Evolutionary conservation across 2,797 vertebrate genomes (phyloP).

Genomic region (Diplodus puntazzo): DNA sequence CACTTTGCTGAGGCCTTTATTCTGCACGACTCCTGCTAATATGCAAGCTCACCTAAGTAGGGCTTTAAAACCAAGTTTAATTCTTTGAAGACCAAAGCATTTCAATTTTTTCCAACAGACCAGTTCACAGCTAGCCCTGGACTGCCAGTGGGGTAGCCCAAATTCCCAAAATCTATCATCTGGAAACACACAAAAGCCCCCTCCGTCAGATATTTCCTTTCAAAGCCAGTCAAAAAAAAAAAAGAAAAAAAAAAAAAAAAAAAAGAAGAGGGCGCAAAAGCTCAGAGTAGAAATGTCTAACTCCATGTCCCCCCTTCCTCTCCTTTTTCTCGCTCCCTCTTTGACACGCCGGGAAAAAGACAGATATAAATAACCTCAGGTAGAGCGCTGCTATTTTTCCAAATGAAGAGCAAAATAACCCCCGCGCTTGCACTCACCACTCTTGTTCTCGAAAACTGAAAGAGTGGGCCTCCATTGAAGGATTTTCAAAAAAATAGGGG

Average conservation of each 20-base stretch:
- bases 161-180: slow-evolving; percentile 99
- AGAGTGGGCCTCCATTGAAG: slow-evolving; percentile 95
- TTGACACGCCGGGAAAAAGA: slow-evolving; percentile 78
- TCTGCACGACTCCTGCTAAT: slow-evolving; percentile 90
- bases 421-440: slow-evolving; percentile 84
- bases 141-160: slow-evolving; percentile 98
- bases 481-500: slow-evolving; percentile 90
- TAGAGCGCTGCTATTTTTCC: slow-evolving; percentile 86
- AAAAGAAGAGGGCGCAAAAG: slow-evolving; percentile 54
- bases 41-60: slow-evolving; percentile 97
- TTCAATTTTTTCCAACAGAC: slow-evolving; percentile 99
- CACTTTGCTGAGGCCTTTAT: slow-evolving; percentile 90
- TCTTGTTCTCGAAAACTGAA: slow-evolving; percentile 90
- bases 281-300: slow-evolving; percentile 94
- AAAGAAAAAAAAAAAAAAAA: slow-evolving; percentile 30
- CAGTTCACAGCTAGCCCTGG: slow-evolving; percentile 99
- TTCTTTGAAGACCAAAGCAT: slow-evolving; percentile 99
- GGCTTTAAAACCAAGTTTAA: slow-evolving; percentile 98
- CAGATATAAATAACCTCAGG: slow-evolving; percentile 92
- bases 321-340: slow-evolving; percentile 67
- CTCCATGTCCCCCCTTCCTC: slow-evolving; percentile 77
- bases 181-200: slow-evolving; percentile 99
- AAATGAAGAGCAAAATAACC: slow-evolving; percentile 92
- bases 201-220: slow-evolving; percentile 92
- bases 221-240: slow-evolving; percentile 84